These are phyloP conservation scores for Atherinomorus stipes DNA, from an alignment of 2,113 vertebrate species.

Conservation along the genomic window DNA sequence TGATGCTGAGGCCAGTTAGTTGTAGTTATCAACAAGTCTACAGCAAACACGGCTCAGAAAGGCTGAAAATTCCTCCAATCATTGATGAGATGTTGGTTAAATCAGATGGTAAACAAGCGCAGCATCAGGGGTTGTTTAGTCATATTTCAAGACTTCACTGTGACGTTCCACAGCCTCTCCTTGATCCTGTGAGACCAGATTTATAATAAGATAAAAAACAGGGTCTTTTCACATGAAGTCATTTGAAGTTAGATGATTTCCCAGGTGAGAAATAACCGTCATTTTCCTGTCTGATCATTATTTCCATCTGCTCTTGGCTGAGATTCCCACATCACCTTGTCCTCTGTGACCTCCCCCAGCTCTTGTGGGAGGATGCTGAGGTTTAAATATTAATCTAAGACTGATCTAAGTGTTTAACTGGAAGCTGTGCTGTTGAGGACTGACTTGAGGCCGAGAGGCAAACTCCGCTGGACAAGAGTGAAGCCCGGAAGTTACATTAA, in stretches of 20 bases:
- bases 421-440: no score
- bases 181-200: not conserved
- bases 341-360: no score
- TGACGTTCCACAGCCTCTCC: not conserved
- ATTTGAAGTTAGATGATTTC: not conserved
- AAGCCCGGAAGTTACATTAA: no score
- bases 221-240: not conserved
- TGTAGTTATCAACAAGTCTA: no score
- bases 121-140: slow-evolving; percentile 17
- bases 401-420: no score
- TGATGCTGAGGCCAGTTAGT: no score
- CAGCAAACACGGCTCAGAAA: not conserved
- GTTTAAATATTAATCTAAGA: no score
- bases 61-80: slow-evolving; percentile 5
- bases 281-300: not conserved
- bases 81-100: slow-evolving; percentile 20
- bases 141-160: slow-evolving; percentile 14
- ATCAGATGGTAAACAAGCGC: slow-evolving; percentile 15
- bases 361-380: no score
- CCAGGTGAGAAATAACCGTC: not conserved
- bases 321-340: no score
- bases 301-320: no score
- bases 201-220: not conserved
- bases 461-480: no score
- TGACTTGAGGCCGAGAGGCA: no score